Percentiles rank a stretch among this genome's conserved stretches.
These are phyloP conservation scores for Tetheella fluctuosa DNA, from an alignment of 2,888 invertebrate species.

Conservation along the genomic window DNA sequence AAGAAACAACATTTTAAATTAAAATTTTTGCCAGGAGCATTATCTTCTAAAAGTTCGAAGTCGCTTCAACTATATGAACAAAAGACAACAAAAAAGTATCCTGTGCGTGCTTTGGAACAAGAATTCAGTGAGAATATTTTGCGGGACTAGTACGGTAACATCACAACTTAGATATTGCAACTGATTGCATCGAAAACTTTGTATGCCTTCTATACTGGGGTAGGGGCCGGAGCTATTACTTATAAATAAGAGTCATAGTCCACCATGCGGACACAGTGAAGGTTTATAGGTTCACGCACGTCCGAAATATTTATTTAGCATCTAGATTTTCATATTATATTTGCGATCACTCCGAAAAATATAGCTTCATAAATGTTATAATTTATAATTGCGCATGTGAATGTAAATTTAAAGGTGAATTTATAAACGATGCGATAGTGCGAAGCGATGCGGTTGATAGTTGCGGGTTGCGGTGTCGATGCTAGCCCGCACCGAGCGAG, in stretches of 20 bases:
- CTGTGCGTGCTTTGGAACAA: constrained; percentile 18
- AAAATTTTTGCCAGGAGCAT: constrained; percentile 1
- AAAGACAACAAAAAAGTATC: constrained; percentile 18
- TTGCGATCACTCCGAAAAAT: neutral
- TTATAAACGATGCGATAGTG: neutral
- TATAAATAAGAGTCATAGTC: too few relatives aligned
- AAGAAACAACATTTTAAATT: too few relatives aligned
- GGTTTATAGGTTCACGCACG: neutral
- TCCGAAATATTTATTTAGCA: neutral
- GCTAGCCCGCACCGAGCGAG: constrained; percentile 23
- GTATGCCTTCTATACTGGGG: neutral
- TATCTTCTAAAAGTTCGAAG: constrained; percentile 11
- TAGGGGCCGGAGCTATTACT: too few relatives aligned
- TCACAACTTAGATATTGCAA: neutral
- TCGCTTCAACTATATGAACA: constrained; percentile 18
- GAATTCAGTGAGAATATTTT: constrained; percentile 14
- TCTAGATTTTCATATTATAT: too few relatives aligned
- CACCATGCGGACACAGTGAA: too few relatives aligned
- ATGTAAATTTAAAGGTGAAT: too few relatives aligned
- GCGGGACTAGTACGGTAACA: constrained; percentile 3
- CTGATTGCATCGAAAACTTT: neutral
- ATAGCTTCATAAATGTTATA: neutral
- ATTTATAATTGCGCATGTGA: too few relatives aligned
- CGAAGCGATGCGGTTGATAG: constrained; percentile 9
- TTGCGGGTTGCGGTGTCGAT: constrained; percentile 16